Percentiles rank a stretch among this genome's conserved stretches.
phyloP scores from a whole-genome alignment of 2,113 vertebrate species.

The Gopherus flavomarginatus region DNA sequence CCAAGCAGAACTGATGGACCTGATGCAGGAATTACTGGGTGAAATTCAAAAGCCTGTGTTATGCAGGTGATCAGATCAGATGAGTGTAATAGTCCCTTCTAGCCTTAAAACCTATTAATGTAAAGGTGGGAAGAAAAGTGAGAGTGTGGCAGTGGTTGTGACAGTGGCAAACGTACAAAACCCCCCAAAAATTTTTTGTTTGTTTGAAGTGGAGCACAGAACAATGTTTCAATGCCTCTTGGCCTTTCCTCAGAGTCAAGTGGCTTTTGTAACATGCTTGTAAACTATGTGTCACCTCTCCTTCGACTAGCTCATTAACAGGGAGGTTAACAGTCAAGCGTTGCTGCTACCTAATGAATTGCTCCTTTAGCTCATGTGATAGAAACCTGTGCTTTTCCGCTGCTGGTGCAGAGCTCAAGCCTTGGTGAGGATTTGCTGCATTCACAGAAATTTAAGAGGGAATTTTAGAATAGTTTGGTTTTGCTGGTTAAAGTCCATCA shows the following conservation, averaged over 20 bases:
- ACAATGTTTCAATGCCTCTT: neutral
- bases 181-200: no score
- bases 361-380: neutral
- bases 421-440: neutral
- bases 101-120: neutral
- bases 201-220: neutral
- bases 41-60: neutral
- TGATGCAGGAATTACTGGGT: neutral
- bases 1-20: neutral
- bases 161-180: neutral
- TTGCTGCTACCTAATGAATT: neutral
- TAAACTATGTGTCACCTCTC: neutral
- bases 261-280: neutral
- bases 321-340: rapidly evolving
- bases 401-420: neutral
- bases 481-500: neutral
- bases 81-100: neutral
- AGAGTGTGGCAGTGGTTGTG: no score
- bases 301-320: neutral
- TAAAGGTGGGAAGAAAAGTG: neutral
- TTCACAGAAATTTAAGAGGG: neutral
- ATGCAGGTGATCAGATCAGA: neutral
- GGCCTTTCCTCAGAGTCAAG: neutral
- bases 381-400: neutral
- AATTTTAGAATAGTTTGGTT: neutral